Base-by-base conservation (phyloP, 1,140 invertebrate genomes). In the Monochamus saltuarius region DNA sequence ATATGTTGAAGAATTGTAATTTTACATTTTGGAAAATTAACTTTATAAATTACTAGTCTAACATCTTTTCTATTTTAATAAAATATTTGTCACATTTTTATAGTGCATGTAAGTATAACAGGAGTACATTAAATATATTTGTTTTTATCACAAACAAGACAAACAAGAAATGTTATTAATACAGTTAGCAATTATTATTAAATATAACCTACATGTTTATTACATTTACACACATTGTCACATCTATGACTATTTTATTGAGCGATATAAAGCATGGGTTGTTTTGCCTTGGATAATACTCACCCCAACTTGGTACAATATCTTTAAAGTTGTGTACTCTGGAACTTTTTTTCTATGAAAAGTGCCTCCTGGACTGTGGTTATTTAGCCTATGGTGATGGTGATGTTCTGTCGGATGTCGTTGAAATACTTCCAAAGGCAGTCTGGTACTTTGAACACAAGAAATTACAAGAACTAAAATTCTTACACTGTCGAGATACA, bases 291-390 rank as follows among this genome's bases (percentile, higher is more conserved):
- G 22, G 6, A 29, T 3, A 37, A 13, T 34, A 64, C 72, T 75
- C 65, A 76, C 74, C 68, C 74, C 74, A 11, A 75, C 62, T 67
- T 75, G 74, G 61, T 74, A 75, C 9, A 75, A 59, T 17, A 72
- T 59, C 52, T 73, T 68, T 45, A 67, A 46, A 11, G 64, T 54
- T 22, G 39, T 56, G 38, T 59, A 55, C 46, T 67, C 61, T 40
- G 64, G 56, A 10, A 60, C 55, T 61, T 67, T 67, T 60, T 71
- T 69, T 49, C 65, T 56, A 46, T 67, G 57, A 14, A 63, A 62
- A 39, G 53, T 60, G 11, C 38, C 60, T 56, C 50, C 62, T 29
- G 6, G 6, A 39, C 55, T 67, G 47, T 61, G 60, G 34, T 69
- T 65, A 57, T 61, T 63, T 45, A 61, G 34, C 38, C 60, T 57